Base-by-base conservation (phyloP, 2,888 invertebrate species). In the Neuroscelio doddi region DNA sequence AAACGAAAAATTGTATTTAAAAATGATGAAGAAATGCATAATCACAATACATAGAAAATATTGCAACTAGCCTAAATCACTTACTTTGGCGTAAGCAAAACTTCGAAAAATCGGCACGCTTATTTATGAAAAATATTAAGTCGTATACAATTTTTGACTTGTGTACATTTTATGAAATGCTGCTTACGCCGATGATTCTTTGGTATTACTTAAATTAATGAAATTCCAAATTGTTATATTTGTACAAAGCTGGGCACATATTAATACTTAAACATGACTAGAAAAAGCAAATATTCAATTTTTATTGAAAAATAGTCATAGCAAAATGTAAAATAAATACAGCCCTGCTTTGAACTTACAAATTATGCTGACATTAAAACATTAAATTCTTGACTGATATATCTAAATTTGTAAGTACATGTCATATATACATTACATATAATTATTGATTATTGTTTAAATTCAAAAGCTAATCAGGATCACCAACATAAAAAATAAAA, bases 371-470 rank as follows among this genome's bases (percentile, higher is more conserved):
- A 41, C 26, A n/a, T 41, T 41, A 41, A 10, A 41, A 7, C 2
- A 41, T 36, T 36, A 14, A 36, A 36, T 36, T 36, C 12, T 36
- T 14, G 7, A 36, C 16, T 21, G 14, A 41, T 5, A 21, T 24
- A 41, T 16, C 12, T 24, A 45, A 45, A 32, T 52, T 14, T 42
- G 15, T 26, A 42, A 34, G 15, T 44, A 39, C 27, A 44, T 21
- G 14, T 12, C 41, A 34, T 34, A 32, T 29, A 30, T 17, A 45
- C 45, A 38, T 46, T n/a, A 34, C 9, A 36, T 50, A 27, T 15
- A 50, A 50, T 50, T 24, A 29, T 16, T 17, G 49, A 39, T 38
- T 14, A 45, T 27, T 44, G 36, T 52, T 52, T 36, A 26, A 41
- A 21, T 29, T 39, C 27, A 41, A 12, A 38, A 41, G 24, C 24